These are phyloP conservation scores for Clepsis dumicolana DNA, from an alignment of 2,888 invertebrate genomes.

Conservation along the genomic window DNA sequence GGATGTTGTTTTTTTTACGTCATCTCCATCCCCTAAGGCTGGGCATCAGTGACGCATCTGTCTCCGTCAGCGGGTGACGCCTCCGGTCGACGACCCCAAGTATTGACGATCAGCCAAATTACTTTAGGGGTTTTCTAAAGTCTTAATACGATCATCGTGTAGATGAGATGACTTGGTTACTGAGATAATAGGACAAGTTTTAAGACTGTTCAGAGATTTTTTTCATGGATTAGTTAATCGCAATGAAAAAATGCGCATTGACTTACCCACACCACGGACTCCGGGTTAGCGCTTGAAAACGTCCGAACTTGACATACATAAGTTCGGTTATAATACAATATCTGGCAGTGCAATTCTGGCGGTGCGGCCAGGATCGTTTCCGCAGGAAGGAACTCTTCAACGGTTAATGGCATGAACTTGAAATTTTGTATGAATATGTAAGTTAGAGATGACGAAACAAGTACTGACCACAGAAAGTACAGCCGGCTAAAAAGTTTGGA, in stretches of 20 bases:
- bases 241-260: background rate
- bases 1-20: slow-evolving; percentile 6
- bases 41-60: slow-evolving; percentile 8
- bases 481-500: too few relatives aligned
- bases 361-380: too few relatives aligned
- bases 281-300: too few relatives aligned
- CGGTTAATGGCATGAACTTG: too few relatives aligned
- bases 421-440: too few relatives aligned
- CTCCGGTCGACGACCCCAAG: slow-evolving; percentile 20
- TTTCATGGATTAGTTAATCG: background rate
- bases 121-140: slow-evolving; percentile 6
- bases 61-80: slow-evolving; percentile 19
- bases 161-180: background rate
- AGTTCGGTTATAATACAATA: too few relatives aligned
- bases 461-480: too few relatives aligned
- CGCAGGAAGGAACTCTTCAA: too few relatives aligned
- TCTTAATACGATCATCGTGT: slow-evolving; percentile 13
- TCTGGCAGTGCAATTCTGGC: too few relatives aligned
- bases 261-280: too few relatives aligned
- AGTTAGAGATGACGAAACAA: too few relatives aligned
- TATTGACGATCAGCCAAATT: background rate
- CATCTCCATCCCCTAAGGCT: slow-evolving; percentile 12
- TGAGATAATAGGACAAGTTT: background rate
- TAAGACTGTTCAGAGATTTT: background rate
- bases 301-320: too few relatives aligned